phyloP scores from a whole-genome alignment of 2,797 vertebrate species.

The Amblyraja radiata region DNA sequence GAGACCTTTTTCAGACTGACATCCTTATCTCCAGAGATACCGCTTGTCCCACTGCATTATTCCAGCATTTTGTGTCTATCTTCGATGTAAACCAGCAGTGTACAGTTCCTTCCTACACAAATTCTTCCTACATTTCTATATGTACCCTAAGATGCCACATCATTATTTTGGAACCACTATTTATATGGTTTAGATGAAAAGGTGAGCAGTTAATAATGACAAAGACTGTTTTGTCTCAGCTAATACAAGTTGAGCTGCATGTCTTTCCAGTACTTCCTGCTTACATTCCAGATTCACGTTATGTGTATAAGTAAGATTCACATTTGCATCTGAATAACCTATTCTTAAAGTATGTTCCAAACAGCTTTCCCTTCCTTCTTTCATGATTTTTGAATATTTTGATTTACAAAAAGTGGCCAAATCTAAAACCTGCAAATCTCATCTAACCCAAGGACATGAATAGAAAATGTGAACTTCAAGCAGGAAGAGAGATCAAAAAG shows the following conservation, averaged over 20 bases:
- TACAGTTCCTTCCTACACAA: not conserved
- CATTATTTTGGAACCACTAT: not conserved
- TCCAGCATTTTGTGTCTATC: too few relatives aligned
- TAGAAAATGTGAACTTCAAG: not conserved
- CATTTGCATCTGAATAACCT: not conserved
- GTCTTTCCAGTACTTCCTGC: too few relatives aligned
- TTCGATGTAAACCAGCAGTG: too few relatives aligned
- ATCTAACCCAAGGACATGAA: not conserved
- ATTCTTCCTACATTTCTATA: not conserved
- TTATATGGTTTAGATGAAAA: not conserved
- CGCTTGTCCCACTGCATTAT: too few relatives aligned
- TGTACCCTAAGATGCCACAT: not conserved
- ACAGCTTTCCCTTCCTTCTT: not conserved
- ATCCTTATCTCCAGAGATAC: too few relatives aligned
- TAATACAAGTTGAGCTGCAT: too few relatives aligned
- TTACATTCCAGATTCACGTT: too few relatives aligned
- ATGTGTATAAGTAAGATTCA: too few relatives aligned
- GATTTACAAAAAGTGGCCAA: not conserved
- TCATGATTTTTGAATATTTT: not conserved
- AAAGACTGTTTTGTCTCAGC: too few relatives aligned
- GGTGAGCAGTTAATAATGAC: too few relatives aligned
- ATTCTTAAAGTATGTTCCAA: not conserved
- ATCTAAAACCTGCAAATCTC: not conserved
- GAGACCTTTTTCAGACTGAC: too few relatives aligned
- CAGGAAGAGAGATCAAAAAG: not conserved